These are phyloP conservation scores for Brachystomella parvula DNA, from an alignment of 1,140 invertebrate species.

Conservation along the genomic window DNA sequence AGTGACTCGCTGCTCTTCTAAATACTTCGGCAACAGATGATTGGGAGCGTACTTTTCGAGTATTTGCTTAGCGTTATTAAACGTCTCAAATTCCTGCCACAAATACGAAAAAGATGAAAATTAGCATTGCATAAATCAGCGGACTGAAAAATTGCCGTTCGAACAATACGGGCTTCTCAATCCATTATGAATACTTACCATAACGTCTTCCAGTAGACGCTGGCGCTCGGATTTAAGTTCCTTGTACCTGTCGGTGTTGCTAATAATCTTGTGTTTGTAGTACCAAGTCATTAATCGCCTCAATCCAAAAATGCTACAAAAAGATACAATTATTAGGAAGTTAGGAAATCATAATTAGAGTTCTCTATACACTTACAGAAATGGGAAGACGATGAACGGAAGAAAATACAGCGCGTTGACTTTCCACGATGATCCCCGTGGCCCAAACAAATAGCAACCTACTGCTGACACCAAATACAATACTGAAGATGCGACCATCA, in stretches of 20 bases:
- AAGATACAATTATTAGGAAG: slow-evolving; percentile 36
- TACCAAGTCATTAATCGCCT: slow-evolving; percentile 76
- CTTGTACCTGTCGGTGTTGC: slow-evolving; percentile 66
- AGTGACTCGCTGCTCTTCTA: slow-evolving; percentile 26
- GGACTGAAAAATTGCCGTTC: no score
- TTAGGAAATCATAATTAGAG: slow-evolving; percentile 16
- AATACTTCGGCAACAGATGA: slow-evolving; percentile 46
- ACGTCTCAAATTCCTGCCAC: slow-evolving; percentile 96
- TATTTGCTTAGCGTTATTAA: slow-evolving; percentile 90
- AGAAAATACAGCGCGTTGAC: slow-evolving; percentile 62
- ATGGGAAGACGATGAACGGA: slow-evolving; percentile 64
- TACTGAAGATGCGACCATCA: slow-evolving; percentile 70
- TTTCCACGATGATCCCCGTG: slow-evolving; percentile 47
- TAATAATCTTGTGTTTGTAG: slow-evolving; percentile 70
- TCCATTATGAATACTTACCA: no score
- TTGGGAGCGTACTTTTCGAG: slow-evolving; percentile 76
- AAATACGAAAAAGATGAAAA: no score
- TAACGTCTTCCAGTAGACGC: slow-evolving; percentile 87
- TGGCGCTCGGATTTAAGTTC: slow-evolving; percentile 71
- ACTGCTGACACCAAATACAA: slow-evolving; percentile 65
- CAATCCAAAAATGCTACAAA: slow-evolving; percentile 65
- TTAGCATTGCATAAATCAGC: no score
- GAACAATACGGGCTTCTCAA: no score
- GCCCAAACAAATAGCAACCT: slow-evolving; percentile 68
- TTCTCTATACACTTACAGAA: slow-evolving; percentile 58